phyloP scores from a whole-genome alignment of 2,888 invertebrate genomes.

The Ceraclea dissimilis region DNA sequence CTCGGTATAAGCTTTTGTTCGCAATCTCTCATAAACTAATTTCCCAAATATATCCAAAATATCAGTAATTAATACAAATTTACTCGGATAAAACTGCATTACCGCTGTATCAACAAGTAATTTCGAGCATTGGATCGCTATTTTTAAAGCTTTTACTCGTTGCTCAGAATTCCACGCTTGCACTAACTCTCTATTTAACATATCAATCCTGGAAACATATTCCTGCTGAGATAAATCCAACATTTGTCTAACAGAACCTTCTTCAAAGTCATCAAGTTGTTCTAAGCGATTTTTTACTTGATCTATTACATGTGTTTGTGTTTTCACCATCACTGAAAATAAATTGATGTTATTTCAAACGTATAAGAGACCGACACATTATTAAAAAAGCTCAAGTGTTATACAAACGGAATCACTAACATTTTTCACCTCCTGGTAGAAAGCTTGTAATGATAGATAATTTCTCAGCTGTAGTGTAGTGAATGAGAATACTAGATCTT shows the following conservation, averaged over 20 bases:
- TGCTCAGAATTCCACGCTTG: conserved; percentile 93
- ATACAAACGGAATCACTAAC: conserved; percentile 36
- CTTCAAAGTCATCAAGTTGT: conserved; percentile 92
- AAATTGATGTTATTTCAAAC: too few species aligned
- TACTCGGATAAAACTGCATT: conserved; percentile 94
- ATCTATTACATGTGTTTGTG: conserved; percentile 73
- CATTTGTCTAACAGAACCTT: conserved; percentile 77
- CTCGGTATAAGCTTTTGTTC: conserved; percentile 62
- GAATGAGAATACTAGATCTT: conserved; percentile 71
- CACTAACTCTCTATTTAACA: conserved; percentile 84
- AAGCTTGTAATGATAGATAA: conserved; percentile 86
- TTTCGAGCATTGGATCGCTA: conserved; percentile 95
- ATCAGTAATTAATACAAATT: conserved; percentile 94
- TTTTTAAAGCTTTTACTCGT: conserved; percentile 90
- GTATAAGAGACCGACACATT: conserved; percentile 18
- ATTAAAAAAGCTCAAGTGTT: not conserved
- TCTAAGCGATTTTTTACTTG: conserved; percentile 86
- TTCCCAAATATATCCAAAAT: conserved; percentile 91
- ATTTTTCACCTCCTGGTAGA: conserved; percentile 72
- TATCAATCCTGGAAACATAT: conserved; percentile 80
- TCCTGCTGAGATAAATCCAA: conserved; percentile 89
- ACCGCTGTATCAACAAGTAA: conserved; percentile 82
- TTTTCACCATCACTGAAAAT: conserved; percentile 68
- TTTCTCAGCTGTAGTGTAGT: conserved; percentile 91
- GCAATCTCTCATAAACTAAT: conserved; percentile 78